A percentile compares a stretch with the other conserved stretches of the same genome.
phyloP scores from a whole-genome alignment of 2,888 invertebrate genomes.

The Diarsia rubi region DNA sequence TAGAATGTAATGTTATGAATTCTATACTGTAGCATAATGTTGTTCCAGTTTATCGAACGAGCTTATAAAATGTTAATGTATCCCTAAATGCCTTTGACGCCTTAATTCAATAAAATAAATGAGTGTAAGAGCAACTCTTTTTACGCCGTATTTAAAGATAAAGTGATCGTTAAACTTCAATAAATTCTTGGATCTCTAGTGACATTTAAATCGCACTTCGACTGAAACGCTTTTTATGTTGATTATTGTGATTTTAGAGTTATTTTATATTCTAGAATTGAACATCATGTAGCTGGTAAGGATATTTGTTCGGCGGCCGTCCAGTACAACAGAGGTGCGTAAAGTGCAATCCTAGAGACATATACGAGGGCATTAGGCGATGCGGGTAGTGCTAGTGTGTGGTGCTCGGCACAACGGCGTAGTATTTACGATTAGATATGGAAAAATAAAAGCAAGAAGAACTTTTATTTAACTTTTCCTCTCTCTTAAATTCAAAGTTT shows the following conservation, averaged over 20 bases:
- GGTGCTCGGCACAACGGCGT: conserved; percentile 15
- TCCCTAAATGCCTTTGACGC: conserved; percentile 38
- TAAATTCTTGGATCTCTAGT: conserved; percentile 35
- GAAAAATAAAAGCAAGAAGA: conserved; percentile 9
- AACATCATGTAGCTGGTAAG: conserved; percentile 56
- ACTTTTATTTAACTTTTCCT: conserved; percentile 5
- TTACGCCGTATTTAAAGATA: conserved; percentile 31
- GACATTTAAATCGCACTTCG: conserved; percentile 47
- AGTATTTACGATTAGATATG: conserved; percentile 48
- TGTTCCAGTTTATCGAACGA: conserved; percentile 4
- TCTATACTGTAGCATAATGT: conserved; percentile 24
- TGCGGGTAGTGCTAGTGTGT: not conserved
- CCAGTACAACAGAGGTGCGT: conserved; percentile 69
- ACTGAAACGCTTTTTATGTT: conserved; percentile 40
- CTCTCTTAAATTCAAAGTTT: conserved; percentile 5
- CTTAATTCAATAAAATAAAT: conserved; percentile 39
- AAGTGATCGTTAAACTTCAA: conserved; percentile 44
- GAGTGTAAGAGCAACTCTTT: not conserved
- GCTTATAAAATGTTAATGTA: conserved; percentile 38
- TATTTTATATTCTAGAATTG: conserved; percentile 60
- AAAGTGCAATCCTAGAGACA: conserved; percentile 75
- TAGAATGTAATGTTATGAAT: conserved; percentile 22
- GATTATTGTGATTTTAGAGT: conserved; percentile 58
- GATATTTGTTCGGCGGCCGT: conserved; percentile 65
- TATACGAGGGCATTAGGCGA: conserved; percentile 70